Conservation (phyloP, 2,888 invertebrate genomes). For the Yponomeuta cagnagella region DNA sequence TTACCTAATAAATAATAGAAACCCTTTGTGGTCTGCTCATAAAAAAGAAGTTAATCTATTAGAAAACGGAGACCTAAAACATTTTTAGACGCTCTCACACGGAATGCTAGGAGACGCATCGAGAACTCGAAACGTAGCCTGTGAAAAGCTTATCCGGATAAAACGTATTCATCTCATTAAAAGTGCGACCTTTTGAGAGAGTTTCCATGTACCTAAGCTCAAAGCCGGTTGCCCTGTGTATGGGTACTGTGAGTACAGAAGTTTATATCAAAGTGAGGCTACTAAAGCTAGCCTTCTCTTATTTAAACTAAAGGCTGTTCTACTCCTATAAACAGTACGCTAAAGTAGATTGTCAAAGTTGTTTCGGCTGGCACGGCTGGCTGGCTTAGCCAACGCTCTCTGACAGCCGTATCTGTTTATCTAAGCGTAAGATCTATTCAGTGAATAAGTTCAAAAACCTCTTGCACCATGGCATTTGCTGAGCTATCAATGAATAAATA, state of each 20-base stretch:
- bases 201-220: constrained; percentile 34
- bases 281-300: neutral
- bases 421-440: too few relatives aligned
- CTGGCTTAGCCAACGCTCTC: too few relatives aligned
- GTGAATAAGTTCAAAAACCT: too few relatives aligned
- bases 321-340: too few relatives aligned
- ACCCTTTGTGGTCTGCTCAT: too few relatives aligned
- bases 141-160: constrained; percentile 37
- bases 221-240: constrained; percentile 24
- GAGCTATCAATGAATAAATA: too few relatives aligned
- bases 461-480: neutral
- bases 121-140: neutral
- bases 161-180: constrained; percentile 46
- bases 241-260: neutral
- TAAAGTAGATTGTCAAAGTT: too few relatives aligned
- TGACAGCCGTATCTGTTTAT: too few relatives aligned
- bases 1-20: too few relatives aligned
- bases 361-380: too few relatives aligned
- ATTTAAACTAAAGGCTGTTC: too few relatives aligned
- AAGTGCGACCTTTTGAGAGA: constrained; percentile 41
- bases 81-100: neutral
- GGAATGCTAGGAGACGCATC: neutral
- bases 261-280: neutral
- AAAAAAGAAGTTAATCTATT: too few relatives aligned
- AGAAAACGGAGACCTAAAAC: neutral